These are phyloP conservation scores for Thyatira batis DNA, from an alignment of 2,888 invertebrate species.

Conservation along the genomic window DNA sequence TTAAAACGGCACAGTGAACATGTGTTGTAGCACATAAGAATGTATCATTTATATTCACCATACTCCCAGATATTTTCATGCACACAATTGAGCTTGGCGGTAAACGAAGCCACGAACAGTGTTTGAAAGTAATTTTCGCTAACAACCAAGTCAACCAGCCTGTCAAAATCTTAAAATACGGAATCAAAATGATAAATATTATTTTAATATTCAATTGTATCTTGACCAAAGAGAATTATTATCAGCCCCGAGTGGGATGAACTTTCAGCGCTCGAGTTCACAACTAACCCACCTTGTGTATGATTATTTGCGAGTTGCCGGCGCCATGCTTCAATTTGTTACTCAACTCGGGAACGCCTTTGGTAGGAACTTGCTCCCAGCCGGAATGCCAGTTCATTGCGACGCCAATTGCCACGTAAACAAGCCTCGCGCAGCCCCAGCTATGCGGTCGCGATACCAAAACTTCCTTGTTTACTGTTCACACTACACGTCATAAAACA, in stretches of 20 bases:
- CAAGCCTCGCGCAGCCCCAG: conserved; percentile 58
- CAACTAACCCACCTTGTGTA: conserved; percentile 64
- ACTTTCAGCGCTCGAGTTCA: conserved; percentile 47
- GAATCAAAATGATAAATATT: conserved; percentile 14
- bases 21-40: too few species aligned
- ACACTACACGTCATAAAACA: conserved; percentile 59
- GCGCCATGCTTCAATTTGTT: conserved; percentile 68
- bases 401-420: conserved; percentile 75
- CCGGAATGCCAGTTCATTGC: conserved; percentile 63
- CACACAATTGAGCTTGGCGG: too few species aligned
- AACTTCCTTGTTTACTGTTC: conserved; percentile 66
- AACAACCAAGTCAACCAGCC: too few species aligned
- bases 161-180: neutral
- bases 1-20: too few species aligned
- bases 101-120: too few species aligned
- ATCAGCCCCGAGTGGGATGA: conserved; percentile 53
- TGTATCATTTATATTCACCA: too few species aligned
- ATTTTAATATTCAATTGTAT: conserved; percentile 36
- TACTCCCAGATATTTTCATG: too few species aligned
- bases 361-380: conserved; percentile 60
- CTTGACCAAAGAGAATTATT: conserved; percentile 64
- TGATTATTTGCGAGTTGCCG: conserved; percentile 72
- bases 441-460: conserved; percentile 57
- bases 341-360: conserved; percentile 62
- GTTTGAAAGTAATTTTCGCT: too few species aligned